Percentiles rank a stretch among this genome's conserved stretches.
These are phyloP conservation scores for Phlogophora meticulosa DNA, from an alignment of 2,888 invertebrate species.

Conservation along the genomic window DNA sequence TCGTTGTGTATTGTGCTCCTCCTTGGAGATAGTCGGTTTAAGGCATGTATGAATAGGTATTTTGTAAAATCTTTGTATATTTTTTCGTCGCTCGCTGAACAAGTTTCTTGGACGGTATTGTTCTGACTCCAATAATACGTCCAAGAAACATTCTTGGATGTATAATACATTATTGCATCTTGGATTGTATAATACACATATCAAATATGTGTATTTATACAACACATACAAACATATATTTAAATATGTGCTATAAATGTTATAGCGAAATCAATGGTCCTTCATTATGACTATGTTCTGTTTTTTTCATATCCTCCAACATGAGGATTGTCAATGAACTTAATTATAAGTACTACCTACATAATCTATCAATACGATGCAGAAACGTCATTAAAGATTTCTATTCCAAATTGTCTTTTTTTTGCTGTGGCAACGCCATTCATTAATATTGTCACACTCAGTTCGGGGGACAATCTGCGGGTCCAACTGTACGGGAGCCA, in stretches of 20 bases:
- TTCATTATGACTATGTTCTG: not conserved
- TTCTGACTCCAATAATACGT: slow-evolving; percentile 1
- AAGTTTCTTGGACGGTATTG: too few relatives aligned
- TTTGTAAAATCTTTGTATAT: slow-evolving; percentile 54
- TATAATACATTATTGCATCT: too few relatives aligned
- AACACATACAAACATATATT: too few relatives aligned
- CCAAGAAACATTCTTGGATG: slow-evolving; percentile 6
- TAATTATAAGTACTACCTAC: not conserved
- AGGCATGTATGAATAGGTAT: slow-evolving; percentile 13
- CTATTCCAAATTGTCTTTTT: slow-evolving; percentile 78
- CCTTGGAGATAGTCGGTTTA: slow-evolving; percentile 24
- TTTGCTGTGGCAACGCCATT: slow-evolving; percentile 70
- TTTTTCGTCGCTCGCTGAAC: not conserved
- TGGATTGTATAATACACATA: too few relatives aligned
- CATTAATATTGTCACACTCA: slow-evolving; percentile 79
- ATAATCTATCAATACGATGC: not conserved
- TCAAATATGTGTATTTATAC: not conserved
- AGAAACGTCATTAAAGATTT: slow-evolving; percentile 56
- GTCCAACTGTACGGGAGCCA: slow-evolving; percentile 74
- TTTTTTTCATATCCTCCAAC: not conserved
- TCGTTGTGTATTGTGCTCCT: slow-evolving; percentile 46
- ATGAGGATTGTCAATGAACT: not conserved
- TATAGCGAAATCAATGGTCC: not conserved
- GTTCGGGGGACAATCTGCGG: slow-evolving; percentile 78
- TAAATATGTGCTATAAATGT: not conserved